phyloP scores from a whole-genome alignment of 1,140 invertebrate species.

The Centruroides sculpturatus region DNA sequence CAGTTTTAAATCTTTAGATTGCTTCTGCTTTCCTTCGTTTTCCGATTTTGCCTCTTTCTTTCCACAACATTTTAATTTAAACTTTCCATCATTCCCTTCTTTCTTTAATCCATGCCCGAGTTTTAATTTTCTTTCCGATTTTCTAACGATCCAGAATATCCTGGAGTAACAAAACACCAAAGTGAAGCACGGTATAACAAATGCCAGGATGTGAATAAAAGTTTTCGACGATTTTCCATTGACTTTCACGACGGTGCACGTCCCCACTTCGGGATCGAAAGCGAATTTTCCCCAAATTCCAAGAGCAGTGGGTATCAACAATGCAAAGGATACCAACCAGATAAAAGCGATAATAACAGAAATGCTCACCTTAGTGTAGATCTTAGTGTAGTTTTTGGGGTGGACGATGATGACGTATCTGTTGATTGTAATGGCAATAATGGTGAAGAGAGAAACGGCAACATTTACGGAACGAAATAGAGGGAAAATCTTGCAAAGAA shows the following conservation, averaged over 20 bases:
- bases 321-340: conserved; percentile 48
- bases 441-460: conserved; percentile 69
- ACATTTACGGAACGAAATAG: conserved; percentile 71
- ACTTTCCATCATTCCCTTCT: no score
- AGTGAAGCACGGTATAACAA: conserved; percentile 59
- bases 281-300: conserved; percentile 68
- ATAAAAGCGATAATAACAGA: conserved; percentile 35
- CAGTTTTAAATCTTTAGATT: no score
- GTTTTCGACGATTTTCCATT: conserved; percentile 63
- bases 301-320: conserved; percentile 55
- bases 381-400: conserved; percentile 38
- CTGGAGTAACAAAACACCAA: conserved; percentile 72
- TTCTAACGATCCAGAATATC: conserved; percentile 55
- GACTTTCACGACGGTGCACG: conserved; percentile 37
- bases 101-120: no score
- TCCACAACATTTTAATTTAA: no score
- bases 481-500: conserved; percentile 59
- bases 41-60: no score
- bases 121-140: no score
- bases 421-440: conserved; percentile 75
- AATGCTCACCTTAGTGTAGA: conserved; percentile 19
- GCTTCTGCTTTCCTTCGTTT: no score
- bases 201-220: conserved; percentile 62
- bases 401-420: conserved; percentile 74
- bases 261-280: conserved; percentile 35